Evolutionary conservation across 2,888 invertebrate genomes (phyloP).

Genomic region (Hedya salicella): DNA sequence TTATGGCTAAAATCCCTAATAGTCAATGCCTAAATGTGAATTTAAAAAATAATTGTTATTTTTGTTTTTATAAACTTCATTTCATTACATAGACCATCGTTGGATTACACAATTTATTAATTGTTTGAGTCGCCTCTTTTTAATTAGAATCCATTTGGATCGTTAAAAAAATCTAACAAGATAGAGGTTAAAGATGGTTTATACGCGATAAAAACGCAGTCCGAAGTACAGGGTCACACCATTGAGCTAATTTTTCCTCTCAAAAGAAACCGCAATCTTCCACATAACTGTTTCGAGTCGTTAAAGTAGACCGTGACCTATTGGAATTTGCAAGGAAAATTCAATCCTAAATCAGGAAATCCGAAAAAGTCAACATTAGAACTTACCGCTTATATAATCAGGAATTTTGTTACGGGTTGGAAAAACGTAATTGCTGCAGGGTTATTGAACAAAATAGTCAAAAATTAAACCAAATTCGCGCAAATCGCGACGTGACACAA

Average conservation of each 20-base stretch:
- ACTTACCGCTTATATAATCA: conserved; percentile 35
- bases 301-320: conserved; percentile 43
- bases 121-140: neutral
- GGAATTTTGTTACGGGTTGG: conserved; percentile 5
- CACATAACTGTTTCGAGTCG: conserved; percentile 39
- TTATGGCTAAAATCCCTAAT: too few species aligned
- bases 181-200: conserved; percentile 24
- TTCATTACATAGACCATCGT: neutral
- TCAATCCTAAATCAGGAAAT: conserved; percentile 11
- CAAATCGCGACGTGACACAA: conserved; percentile 42
- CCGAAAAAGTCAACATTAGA: neutral
- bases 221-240: conserved; percentile 37
- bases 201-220: conserved; percentile 9
- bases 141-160: conserved; percentile 8
- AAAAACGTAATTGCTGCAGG: conserved; percentile 18
- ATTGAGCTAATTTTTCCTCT: conserved; percentile 26
- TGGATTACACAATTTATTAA: neutral
- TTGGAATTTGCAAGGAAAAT: conserved; percentile 39
- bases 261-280: conserved; percentile 38
- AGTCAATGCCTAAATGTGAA: too few species aligned
- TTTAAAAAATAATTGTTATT: neutral
- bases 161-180: neutral
- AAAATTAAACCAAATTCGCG: conserved; percentile 33
- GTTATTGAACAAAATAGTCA: conserved; percentile 28
- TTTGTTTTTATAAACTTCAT: neutral